phyloP scores from a whole-genome alignment of 2,113 vertebrate genomes.

The Rhinoptilus africanus region DNA sequence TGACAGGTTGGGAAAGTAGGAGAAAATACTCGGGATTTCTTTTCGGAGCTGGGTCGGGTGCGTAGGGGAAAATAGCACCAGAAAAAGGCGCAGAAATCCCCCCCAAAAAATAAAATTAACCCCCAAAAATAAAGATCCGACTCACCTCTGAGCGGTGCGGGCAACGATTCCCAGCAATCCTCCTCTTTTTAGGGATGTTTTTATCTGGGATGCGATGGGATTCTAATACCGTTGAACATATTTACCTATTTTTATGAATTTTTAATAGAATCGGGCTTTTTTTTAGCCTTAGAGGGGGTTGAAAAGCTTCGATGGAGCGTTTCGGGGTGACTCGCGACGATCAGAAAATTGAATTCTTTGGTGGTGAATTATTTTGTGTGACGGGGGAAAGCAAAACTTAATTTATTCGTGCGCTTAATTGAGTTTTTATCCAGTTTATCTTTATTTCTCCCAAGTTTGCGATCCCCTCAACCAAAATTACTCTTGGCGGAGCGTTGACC shows the following conservation, averaged over 20 bases:
- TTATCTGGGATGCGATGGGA: neutral
- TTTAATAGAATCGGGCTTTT: too few species aligned
- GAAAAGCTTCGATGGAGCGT: too few species aligned
- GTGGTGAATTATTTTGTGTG: too few species aligned
- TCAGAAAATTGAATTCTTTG: neutral
- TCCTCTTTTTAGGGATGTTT: neutral
- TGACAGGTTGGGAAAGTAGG: neutral
- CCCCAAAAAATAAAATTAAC: neutral
- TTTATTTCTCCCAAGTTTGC: neutral
- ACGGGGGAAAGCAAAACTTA: neutral
- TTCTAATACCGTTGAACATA: rapidly evolving
- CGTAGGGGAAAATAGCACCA: neutral
- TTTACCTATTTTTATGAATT: neutral
- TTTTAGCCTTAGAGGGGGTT: neutral
- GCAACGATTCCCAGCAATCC: neutral
- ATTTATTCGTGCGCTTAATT: rapidly evolving
- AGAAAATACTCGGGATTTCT: neutral
- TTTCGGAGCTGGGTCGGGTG: neutral
- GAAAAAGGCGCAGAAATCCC: neutral
- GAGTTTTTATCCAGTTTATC: neutral
- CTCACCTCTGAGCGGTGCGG: neutral
- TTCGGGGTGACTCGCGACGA: neutral
- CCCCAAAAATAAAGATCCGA: too few species aligned
- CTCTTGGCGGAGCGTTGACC: rapidly evolving
- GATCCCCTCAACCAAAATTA: rapidly evolving